Conservation (phyloP, 1,140 invertebrate species). For the Dufourea novaeangliae region DNA sequence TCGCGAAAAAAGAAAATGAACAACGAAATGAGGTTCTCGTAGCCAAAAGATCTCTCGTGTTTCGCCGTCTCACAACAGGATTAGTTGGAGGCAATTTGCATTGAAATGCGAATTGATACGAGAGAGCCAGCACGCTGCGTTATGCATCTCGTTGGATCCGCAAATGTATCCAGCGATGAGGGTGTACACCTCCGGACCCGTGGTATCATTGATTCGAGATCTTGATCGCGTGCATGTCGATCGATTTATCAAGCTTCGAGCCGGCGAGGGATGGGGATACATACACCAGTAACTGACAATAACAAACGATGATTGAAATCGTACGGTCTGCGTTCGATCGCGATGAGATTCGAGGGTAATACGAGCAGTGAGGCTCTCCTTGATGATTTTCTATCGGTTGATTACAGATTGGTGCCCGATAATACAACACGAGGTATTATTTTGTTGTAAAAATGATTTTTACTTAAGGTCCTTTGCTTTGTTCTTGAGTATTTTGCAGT, state of each 20-base stretch:
- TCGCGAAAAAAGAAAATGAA: conserved; percentile 8
- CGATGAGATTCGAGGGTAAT: background rate
- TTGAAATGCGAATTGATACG: conserved; percentile 65
- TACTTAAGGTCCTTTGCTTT: too few relatives aligned
- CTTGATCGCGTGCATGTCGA: conserved; percentile 21
- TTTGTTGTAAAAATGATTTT: too few relatives aligned
- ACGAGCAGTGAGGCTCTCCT: background rate
- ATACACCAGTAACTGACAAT: conserved; percentile 5
- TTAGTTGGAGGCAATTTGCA: conserved; percentile 67
- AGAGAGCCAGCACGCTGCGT: conserved; percentile 11
- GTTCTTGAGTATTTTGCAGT: too few relatives aligned
- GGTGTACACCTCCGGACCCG: background rate
- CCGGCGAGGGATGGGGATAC: background rate
- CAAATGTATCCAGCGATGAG: conserved; percentile 2
- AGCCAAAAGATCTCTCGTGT: background rate
- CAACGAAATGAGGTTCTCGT: conserved; percentile 25
- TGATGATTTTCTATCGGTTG: background rate
- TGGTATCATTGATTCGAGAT: conserved; percentile 28
- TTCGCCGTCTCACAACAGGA: conserved; percentile 10
- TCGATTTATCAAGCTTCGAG: conserved; percentile 17
- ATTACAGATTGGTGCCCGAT: background rate
- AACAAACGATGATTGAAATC: conserved; percentile 34
- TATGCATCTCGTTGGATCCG: conserved; percentile 9
- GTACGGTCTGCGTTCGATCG: background rate
- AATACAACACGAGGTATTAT: background rate